Evolutionary conservation across 2,888 invertebrate species (phyloP).

Genomic region (Phyllotreta striolata): DNA sequence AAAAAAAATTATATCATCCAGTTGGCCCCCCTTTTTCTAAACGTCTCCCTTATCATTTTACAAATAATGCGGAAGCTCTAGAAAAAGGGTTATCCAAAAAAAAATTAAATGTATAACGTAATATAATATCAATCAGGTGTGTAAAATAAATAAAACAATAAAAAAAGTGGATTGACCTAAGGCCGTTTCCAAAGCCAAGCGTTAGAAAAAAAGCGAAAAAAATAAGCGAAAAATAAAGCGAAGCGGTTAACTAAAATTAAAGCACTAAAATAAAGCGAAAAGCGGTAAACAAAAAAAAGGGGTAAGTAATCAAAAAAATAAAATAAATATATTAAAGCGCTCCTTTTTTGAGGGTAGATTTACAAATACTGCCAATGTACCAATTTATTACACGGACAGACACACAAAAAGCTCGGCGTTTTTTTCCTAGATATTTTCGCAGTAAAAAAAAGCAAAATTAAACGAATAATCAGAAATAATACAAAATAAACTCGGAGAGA

Average conservation of each 20-base stretch:
- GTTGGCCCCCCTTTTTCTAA: conserved; percentile 34
- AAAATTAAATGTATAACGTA: conserved; percentile 5
- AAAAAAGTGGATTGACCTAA: conserved; percentile 35
- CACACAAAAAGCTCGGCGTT: conserved; percentile 51
- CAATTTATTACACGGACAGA: conserved; percentile 52
- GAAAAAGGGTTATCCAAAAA: conserved; percentile 62
- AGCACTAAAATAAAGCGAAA: too few relatives aligned
- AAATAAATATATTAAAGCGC: conserved; percentile 30
- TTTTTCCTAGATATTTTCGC: conserved; percentile 53
- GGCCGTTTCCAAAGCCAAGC: conserved; percentile 39
- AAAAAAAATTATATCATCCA: conserved; percentile 7
- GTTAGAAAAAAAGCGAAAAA: conserved; percentile 26
- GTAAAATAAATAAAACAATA: conserved; percentile 12
- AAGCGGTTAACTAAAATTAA: too few relatives aligned
- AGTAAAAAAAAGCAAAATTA: conserved; percentile 46
- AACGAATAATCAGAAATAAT: conserved; percentile 39
- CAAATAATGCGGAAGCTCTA: conserved; percentile 58
- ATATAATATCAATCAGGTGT: too few relatives aligned
- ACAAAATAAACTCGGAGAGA: conserved; percentile 41
- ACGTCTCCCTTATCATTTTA: conserved; percentile 39
- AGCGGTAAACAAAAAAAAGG: too few relatives aligned
- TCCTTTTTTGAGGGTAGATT: conserved; percentile 37
- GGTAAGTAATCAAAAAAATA: too few relatives aligned
- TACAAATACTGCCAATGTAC: conserved; percentile 48
- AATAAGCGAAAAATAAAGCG: too few relatives aligned